Conservation (phyloP, 2,113 vertebrate genomes). For the Fulica atra region DNA sequence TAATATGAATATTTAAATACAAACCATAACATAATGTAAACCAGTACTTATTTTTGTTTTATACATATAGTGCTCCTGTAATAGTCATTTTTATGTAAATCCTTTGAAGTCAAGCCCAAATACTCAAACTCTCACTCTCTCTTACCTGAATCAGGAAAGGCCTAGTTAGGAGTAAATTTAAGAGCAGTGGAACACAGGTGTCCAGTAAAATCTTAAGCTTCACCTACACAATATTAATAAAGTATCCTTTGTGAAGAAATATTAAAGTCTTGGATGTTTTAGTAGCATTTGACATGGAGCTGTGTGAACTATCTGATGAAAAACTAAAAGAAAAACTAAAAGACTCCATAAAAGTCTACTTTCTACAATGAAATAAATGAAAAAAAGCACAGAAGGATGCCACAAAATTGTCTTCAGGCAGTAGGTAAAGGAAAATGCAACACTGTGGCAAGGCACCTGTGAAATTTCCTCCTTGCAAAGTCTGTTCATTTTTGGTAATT, state of each 20-base stretch:
- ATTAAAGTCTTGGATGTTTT: not conserved
- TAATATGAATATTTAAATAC: conserved; percentile 38
- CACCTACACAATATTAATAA: not conserved
- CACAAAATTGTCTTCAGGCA: not conserved
- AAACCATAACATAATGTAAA: not conserved
- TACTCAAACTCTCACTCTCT: not conserved
- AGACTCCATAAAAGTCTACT: not conserved
- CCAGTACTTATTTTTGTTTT: not conserved
- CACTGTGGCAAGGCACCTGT: not conserved
- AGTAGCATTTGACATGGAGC: not conserved
- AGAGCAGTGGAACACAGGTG: not conserved
- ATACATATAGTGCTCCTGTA: not conserved
- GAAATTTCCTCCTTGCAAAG: not conserved
- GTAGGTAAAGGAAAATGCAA: not conserved
- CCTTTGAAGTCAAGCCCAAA: not conserved
- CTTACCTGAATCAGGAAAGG: not conserved
- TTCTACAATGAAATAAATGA: not conserved
- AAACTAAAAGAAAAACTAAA: not conserved
- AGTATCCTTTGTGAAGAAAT: not conserved
- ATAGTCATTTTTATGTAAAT: not conserved
- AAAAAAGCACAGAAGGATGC: not conserved
- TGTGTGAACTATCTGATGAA: not conserved
- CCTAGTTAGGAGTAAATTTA: not conserved
- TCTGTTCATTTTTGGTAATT: not conserved
- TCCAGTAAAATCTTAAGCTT: not conserved